Conservation (phyloP, 2,797 vertebrate species). For the Pygocentrus nattereri region DNA sequence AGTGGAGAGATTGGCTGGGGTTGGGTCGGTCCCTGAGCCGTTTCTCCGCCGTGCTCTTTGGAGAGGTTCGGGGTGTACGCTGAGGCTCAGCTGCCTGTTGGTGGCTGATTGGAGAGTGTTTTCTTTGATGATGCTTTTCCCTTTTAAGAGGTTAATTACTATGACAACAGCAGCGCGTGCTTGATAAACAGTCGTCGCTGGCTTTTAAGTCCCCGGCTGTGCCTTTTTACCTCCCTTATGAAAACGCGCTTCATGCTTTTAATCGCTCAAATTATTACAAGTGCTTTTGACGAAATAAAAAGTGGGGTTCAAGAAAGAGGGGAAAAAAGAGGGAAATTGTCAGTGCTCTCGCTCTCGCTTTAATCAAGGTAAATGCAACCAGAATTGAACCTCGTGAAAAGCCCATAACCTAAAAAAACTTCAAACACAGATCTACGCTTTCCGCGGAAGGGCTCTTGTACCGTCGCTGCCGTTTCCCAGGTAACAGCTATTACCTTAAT, state of each 20-base stretch:
- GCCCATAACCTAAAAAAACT: constrained; percentile 13
- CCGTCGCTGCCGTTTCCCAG: constrained; percentile 52
- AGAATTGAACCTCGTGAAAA: constrained; percentile 6
- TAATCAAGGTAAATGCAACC: constrained; percentile 23
- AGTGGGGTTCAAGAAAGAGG: background rate
- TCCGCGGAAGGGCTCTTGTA: constrained; percentile 12
- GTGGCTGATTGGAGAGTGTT: constrained; percentile 43
- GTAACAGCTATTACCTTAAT: constrained; percentile 60
- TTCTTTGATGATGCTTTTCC: constrained; percentile 40
- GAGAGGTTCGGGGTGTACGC: background rate
- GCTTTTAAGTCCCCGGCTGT: background rate
- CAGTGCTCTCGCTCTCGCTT: background rate
- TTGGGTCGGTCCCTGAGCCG: background rate
- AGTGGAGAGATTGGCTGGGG: background rate
- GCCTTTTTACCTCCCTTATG: constrained; percentile 17
- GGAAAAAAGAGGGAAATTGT: too few relatives aligned
- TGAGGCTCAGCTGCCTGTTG: constrained; percentile 3
- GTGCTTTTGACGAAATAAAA: background rate
- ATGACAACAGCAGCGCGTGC: background rate
- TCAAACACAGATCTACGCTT: constrained; percentile 5
- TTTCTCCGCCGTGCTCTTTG: background rate
- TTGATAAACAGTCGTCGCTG: constrained; percentile 33
- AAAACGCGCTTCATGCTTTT: background rate
- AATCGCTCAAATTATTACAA: background rate
- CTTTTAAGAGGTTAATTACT: constrained; percentile 52